Evolutionary conservation across 2,113 vertebrate species (phyloP).

Genomic region (Lipophrys pholis): DNA sequence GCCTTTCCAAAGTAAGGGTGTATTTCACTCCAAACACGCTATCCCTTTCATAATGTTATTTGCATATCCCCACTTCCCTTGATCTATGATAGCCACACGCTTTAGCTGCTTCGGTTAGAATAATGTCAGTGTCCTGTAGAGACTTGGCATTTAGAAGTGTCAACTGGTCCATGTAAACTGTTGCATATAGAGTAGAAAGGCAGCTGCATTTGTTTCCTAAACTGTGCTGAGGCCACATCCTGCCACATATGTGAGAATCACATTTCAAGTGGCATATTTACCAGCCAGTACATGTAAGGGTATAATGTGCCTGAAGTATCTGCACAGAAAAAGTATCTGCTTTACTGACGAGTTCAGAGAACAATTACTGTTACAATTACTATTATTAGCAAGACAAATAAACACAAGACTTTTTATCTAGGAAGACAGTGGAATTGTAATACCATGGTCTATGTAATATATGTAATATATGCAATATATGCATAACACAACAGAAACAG

Average conservation of each 20-base stretch:
- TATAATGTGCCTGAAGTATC: too few relatives aligned
- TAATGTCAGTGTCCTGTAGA: constrained; percentile 48
- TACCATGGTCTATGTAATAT: too few relatives aligned
- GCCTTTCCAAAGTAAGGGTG: constrained; percentile 41
- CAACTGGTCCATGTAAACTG: constrained; percentile 34
- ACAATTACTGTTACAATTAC: too few relatives aligned
- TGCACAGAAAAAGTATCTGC: too few relatives aligned
- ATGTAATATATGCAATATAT: too few relatives aligned
- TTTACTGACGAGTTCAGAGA: too few relatives aligned
- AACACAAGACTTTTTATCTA: too few relatives aligned
- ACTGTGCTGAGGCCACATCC: background rate
- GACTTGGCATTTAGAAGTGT: constrained; percentile 52
- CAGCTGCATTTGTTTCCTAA: constrained; percentile 24
- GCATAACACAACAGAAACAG: too few relatives aligned
- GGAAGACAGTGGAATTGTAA: too few relatives aligned
- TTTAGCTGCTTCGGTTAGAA: constrained; percentile 37
- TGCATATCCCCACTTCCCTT: constrained; percentile 40
- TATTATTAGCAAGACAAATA: too few relatives aligned
- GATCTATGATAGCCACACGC: constrained; percentile 50
- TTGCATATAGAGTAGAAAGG: constrained; percentile 1
- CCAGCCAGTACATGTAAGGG: background rate
- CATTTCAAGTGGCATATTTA: background rate
- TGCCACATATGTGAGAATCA: background rate
- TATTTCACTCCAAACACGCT: constrained; percentile 36
- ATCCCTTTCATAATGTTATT: constrained; percentile 50